Evolutionary conservation across 2,797 vertebrate species (phyloP).

Genomic region (Anguilla pacifica): DNA sequence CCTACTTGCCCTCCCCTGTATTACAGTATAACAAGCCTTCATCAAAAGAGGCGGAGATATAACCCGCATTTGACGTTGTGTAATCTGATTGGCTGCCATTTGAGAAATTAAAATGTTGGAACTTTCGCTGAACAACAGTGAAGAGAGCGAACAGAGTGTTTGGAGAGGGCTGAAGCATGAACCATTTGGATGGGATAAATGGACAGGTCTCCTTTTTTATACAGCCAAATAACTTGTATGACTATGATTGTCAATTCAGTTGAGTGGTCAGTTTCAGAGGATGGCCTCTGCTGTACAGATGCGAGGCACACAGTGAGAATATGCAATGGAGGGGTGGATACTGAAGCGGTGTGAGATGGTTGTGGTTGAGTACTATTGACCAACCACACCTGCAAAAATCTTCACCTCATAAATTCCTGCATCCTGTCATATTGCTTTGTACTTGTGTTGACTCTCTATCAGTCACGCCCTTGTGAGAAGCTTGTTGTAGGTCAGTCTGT

Average conservation of each 20-base stretch:
- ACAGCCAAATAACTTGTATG: not conserved
- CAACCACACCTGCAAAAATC: not conserved
- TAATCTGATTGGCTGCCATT: not conserved
- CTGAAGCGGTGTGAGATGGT: not conserved
- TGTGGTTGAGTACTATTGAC: not conserved
- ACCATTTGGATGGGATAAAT: slow-evolving; percentile 16
- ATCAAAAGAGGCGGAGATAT: not conserved
- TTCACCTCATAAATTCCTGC: not conserved
- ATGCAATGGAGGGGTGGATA: not conserved
- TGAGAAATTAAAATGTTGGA: not conserved
- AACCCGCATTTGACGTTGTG: not conserved
- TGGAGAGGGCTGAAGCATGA: not conserved
- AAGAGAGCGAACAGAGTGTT: not conserved
- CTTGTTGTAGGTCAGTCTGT: not conserved
- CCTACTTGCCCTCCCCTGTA: no score
- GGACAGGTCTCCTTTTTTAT: slow-evolving; percentile 3
- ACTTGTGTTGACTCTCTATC: not conserved
- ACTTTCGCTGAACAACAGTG: not conserved
- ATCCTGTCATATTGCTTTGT: not conserved
- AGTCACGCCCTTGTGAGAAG: not conserved
- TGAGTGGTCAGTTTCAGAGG: not conserved
- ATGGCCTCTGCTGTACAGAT: not conserved
- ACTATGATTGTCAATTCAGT: not conserved
- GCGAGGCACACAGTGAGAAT: not conserved
- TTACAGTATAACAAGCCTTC: not conserved